A percentile compares a stretch with the other conserved stretches of the same genome.
These are phyloP conservation scores for Brachionus koreanus DNA, from an alignment of 1,140 invertebrate species.

Conservation along the genomic window DNA sequence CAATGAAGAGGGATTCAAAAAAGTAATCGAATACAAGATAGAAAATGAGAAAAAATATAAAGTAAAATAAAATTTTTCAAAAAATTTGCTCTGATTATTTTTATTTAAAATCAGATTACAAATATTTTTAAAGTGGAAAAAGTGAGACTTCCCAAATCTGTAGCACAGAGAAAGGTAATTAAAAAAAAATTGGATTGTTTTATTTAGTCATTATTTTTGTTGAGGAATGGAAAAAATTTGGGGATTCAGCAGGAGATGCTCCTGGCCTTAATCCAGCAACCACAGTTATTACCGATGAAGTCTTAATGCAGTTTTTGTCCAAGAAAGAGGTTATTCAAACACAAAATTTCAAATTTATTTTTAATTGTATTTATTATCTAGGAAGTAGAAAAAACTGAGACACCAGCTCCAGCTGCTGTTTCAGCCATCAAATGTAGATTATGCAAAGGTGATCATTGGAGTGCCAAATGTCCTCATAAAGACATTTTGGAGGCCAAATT, in stretches of 20 bases:
- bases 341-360: not conserved
- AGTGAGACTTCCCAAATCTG: conserved; percentile 28
- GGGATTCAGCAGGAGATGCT: conserved; percentile 12
- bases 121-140: conserved; percentile 41
- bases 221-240: conserved; percentile 43
- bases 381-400: conserved; percentile 77
- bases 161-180: conserved; percentile 42
- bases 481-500: conserved; percentile 64
- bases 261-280: conserved; percentile 43
- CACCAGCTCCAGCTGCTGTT: conserved; percentile 68
- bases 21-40: conserved; percentile 29
- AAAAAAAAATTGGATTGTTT: not conserved
- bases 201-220: not conserved
- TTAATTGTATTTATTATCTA: conserved; percentile 47
- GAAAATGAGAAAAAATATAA: conserved; percentile 40
- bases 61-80: not conserved
- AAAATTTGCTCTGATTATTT: not conserved
- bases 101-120: not conserved
- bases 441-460: conserved; percentile 91
- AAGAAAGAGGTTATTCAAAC: conserved; percentile 30
- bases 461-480: conserved; percentile 91
- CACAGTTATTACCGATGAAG: conserved; percentile 33
- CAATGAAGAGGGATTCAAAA: conserved; percentile 27
- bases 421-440: conserved; percentile 85
- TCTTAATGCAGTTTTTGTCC: conserved; percentile 38